phyloP scores from a whole-genome alignment of 2,888 invertebrate genomes.

The Idaea aversata region DNA sequence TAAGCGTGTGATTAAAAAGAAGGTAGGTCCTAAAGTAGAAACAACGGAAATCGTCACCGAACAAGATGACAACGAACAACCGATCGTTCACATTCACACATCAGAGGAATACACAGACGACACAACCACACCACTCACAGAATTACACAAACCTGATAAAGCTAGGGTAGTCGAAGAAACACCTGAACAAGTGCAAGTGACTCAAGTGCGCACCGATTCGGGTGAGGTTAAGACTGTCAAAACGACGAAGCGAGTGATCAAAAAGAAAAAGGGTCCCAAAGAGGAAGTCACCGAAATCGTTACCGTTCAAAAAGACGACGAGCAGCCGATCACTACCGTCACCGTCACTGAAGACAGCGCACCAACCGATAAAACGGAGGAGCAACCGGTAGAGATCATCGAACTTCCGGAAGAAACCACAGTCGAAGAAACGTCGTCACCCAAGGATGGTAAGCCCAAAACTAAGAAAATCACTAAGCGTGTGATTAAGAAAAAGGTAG shows the following conservation, averaged over 20 bases:
- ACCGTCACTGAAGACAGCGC: neutral
- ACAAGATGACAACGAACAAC: constrained; percentile 6
- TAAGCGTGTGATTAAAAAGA: too few relatives aligned
- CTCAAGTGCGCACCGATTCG: constrained; percentile 38
- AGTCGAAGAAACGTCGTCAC: constrained; percentile 18
- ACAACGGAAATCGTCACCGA: constrained; percentile 13
- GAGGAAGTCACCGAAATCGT: constrained; percentile 6
- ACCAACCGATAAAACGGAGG: constrained; percentile 27
- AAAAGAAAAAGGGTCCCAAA: constrained; percentile 8
- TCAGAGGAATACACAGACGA: constrained; percentile 13
- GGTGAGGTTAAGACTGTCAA: constrained; percentile 33
- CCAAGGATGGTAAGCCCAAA: constrained; percentile 30
- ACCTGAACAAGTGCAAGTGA: constrained; percentile 26
- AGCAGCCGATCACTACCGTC: too few relatives aligned
- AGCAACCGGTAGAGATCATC: constrained; percentile 29
- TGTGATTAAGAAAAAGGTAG: constrained; percentile 41
- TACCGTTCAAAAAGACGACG: neutral
- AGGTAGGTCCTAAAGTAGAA: too few relatives aligned
- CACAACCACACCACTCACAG: constrained; percentile 8
- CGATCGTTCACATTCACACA: neutral
- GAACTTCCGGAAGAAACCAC: constrained; percentile 46
- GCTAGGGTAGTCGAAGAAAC: constrained; percentile 37
- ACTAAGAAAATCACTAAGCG: constrained; percentile 41
- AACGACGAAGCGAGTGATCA: neutral
- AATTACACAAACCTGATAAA: constrained; percentile 46